Evolutionary conservation across 2,113 vertebrate genomes (phyloP), one percentile per base, ranked within the genome.

Genomic region (Equus przewalskii): DNA sequence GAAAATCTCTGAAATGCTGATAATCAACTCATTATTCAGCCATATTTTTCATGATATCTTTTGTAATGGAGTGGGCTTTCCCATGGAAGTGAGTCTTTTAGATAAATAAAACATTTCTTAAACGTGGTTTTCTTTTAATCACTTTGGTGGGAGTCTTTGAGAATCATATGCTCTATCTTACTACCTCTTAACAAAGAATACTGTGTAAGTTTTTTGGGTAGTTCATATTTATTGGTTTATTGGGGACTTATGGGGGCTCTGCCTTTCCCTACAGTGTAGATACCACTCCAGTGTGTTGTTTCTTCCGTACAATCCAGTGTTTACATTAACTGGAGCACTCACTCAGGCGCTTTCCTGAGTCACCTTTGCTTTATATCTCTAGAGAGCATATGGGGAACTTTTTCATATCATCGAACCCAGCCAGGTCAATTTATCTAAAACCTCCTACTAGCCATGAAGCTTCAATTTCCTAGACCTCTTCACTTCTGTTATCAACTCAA

Each of bases 31-130:
- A 64, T 83, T 94, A 16, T 76, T 91, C 26, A 96, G 65, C 72
- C 54, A 82, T 28, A 49, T 96, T 96, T 96, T 86, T 75, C 28
- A 49, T 86, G 60, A 73, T 89, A 11, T 73, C 30, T 92, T 91
- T 96, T 75, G n/a, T 78, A 81, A 78, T 72, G 30, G 60, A 92
- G 84, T 90, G 30, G 5, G 2, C 30, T 96, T 94, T 94, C 88
- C 70, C 33, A 65, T 79, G 60, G 21, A 96, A 96, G 9, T 92
- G 72, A 91, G 12, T 84, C 89, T 78, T 93, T 69, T 87, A 73
- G 69, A 46, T 93, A 96, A 88, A 73, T 83, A 46, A 67, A 94
- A 72, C 28, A 62, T 67, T 89, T 90, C 46, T 89, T 95, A 89
- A 85, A 87, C 22, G 8, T 87, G 51, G 11, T 95, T 93, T 79